Evolutionary conservation across 2,797 vertebrate species (phyloP).

Genomic region (Telmatherina bonti): DNA sequence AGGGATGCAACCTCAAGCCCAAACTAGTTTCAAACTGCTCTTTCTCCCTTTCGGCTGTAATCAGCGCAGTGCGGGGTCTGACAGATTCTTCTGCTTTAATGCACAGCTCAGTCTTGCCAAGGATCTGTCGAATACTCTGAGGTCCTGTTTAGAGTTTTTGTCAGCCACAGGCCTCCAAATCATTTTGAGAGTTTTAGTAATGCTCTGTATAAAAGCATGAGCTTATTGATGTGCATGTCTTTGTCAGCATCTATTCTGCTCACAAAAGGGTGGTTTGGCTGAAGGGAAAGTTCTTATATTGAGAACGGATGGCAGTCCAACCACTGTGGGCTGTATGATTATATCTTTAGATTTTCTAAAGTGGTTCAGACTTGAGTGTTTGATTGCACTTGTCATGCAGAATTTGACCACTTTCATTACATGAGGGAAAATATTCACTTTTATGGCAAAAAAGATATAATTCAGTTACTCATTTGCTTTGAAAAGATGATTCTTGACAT

Average conservation of each 20-base stretch:
- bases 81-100: constrained; percentile 62
- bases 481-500: constrained; percentile 76
- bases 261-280: constrained; percentile 78
- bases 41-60: constrained; percentile 55
- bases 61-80: constrained; percentile 60
- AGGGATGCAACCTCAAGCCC: constrained; percentile 57
- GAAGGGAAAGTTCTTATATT: constrained; percentile 74
- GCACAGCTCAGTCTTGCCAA: constrained; percentile 62
- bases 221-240: constrained; percentile 80
- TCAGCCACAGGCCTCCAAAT: constrained; percentile 76
- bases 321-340: constrained; percentile 76
- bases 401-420: constrained; percentile 78
- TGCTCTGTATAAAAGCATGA: constrained; percentile 68
- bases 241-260: constrained; percentile 80
- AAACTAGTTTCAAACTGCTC: constrained; percentile 49
- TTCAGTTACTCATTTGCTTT: constrained; percentile 77
- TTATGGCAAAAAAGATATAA: constrained; percentile 75
- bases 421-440: constrained; percentile 74
- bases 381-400: constrained; percentile 80
- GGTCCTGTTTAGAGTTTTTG: constrained; percentile 76
- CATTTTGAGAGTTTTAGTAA: constrained; percentile 77
- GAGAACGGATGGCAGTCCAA: constrained; percentile 80
- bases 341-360: constrained; percentile 76
- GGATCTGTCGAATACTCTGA: constrained; percentile 65
- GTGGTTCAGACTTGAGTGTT: constrained; percentile 79